Percentiles rank a stretch among this genome's conserved stretches.
Conservation (phyloP, 35 echinoderm and acorn worm species). For the Lytechinus pictus region DNA sequence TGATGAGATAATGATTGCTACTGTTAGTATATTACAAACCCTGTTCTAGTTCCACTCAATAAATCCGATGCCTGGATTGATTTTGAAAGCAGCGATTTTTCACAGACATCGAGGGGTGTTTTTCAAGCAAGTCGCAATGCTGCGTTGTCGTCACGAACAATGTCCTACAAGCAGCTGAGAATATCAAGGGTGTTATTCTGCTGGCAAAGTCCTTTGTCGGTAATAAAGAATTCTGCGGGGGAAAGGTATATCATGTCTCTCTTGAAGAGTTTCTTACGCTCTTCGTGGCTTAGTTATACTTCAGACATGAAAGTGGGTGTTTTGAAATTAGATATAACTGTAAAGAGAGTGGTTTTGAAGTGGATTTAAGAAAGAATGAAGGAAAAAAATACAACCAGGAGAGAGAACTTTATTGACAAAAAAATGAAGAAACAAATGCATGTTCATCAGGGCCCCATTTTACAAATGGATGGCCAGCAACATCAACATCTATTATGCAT, state of each 20-base stretch:
- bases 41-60: not conserved
- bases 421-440: not conserved
- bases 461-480: too few relatives aligned
- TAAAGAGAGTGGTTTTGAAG: not conserved
- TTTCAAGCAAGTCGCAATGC: not conserved
- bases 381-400: not conserved
- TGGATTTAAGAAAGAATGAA: not conserved
- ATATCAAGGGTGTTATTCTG: not conserved
- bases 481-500: too few relatives aligned
- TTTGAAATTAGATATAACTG: not conserved
- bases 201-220: not conserved
- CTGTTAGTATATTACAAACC: not conserved
- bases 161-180: not conserved
- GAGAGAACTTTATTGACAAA: not conserved
- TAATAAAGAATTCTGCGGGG: not conserved
- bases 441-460: too few relatives aligned
- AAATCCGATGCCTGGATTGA: not conserved
- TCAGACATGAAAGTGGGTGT: not conserved
- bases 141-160: not conserved
- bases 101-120: not conserved
- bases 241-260: not conserved
- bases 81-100: not conserved
- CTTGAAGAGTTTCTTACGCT: not conserved
- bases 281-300: not conserved
- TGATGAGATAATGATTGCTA: not conserved